Evolutionary conservation across 92 coral and sea anemone genomes (phyloP).

Genomic region (Diadumene lineata): DNA sequence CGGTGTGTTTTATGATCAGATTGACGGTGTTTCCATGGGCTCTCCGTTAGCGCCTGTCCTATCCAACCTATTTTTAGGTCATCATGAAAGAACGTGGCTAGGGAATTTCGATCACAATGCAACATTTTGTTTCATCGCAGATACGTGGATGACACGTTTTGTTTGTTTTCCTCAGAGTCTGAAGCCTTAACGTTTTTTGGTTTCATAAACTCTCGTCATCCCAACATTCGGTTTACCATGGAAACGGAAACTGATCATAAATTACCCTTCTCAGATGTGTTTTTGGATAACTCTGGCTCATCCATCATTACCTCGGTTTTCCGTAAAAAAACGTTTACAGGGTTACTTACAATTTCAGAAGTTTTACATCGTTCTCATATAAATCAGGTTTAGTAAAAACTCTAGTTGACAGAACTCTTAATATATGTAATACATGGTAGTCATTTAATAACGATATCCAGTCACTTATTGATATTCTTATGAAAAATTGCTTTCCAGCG

Average conservation of each 20-base stretch:
- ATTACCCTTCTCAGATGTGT: not conserved
- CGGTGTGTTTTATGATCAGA: not conserved
- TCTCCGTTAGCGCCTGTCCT: slow-evolving; percentile 13
- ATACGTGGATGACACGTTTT: not conserved
- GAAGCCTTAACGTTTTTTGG: not conserved
- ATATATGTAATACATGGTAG: not conserved
- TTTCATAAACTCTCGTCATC: not conserved
- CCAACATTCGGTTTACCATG: not conserved
- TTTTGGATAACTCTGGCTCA: too few species aligned
- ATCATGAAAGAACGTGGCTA: not conserved
- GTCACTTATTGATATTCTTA: too few species aligned
- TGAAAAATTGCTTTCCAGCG: too few species aligned
- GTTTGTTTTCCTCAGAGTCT: not conserved
- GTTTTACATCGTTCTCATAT: not conserved
- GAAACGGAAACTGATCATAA: not conserved
- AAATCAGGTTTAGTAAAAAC: not conserved
- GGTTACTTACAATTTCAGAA: not conserved
- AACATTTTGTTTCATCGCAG: not conserved
- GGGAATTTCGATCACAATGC: not conserved
- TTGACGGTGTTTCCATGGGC: not conserved
- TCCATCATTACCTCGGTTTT: not conserved
- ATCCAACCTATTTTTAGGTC: not conserved
- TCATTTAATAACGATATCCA: not conserved
- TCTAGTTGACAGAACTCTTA: slow-evolving; percentile 2
- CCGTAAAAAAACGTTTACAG: not conserved